Evolutionary conservation across 1,140 invertebrate genomes (phyloP).

Genomic region (Aplysia californica): DNA sequence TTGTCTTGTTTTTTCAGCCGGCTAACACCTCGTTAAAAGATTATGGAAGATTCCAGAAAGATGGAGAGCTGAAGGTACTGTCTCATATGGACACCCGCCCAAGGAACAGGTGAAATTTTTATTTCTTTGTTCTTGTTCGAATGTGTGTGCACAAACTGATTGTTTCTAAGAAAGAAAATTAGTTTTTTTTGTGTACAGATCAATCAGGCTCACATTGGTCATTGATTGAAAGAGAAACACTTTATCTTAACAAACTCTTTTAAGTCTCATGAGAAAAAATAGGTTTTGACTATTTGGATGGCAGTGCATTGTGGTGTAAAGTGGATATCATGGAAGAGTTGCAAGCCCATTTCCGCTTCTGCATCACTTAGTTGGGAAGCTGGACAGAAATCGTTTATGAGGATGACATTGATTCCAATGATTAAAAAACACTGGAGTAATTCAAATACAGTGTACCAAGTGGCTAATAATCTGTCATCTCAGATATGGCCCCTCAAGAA

Average conservation of each 20-base stretch:
- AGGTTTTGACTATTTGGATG: neutral
- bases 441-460: too few species aligned
- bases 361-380: too few species aligned
- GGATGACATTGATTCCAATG: too few species aligned
- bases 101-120: constrained; percentile 73
- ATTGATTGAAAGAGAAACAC: neutral
- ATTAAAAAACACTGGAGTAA: too few species aligned
- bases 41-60: constrained; percentile 90
- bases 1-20: too few species aligned
- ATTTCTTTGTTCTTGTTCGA: neutral
- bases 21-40: constrained; percentile 83
- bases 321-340: too few species aligned
- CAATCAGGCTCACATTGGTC: neutral
- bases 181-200: neutral
- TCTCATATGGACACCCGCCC: constrained; percentile 88
- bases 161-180: neutral
- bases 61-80: constrained; percentile 94
- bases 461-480: too few species aligned
- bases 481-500: too few species aligned
- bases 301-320: too few species aligned
- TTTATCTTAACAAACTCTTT: neutral
- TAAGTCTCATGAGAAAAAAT: neutral
- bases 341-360: too few species aligned
- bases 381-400: too few species aligned
- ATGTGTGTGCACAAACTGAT: neutral